Evolutionary conservation across 2,797 vertebrate species (phyloP), one percentile per base, ranked within the genome.

Genomic region (Typhlichthys subterraneus): DNA sequence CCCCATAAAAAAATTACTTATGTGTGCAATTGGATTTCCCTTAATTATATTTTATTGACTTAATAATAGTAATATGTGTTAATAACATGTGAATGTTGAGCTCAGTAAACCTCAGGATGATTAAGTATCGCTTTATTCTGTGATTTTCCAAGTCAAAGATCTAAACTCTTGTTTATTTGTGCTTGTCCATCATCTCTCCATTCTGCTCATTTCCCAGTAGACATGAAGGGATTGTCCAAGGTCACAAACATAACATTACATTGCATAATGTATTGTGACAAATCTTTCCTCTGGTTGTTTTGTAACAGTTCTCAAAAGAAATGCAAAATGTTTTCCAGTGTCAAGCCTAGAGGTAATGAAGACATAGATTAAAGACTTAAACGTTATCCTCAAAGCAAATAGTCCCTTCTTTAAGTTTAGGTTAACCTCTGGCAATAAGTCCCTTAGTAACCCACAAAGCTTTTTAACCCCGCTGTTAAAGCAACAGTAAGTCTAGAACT

Each of bases 201-300:
- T 88, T 81, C 81, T 84, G 68, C 71, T 77, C 78, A 71, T 86
- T 83, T 76, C 61, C 13, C 46, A 74, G 67, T 57, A 14, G 33
- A 56, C 46, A 67, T 54, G 58, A 70, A 10, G 50, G 61, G 65
- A 72, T 71, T 73, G 68, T 77, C 75, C 78, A 82, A 86, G 83
- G 84, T 85, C 84, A 81, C 78, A 62, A 51, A 60, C 76, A 77
- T 58, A 69, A 79, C 69, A 66, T 23, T 69, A 52, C 59, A 64
- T 85, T 75, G 72, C 61, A 47, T 75, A 86, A 85, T 76, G n/a
- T 57, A 19, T 53, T 60, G n/a, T 65, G 59, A 70, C 72, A 75
- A 54, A 57, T 4, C 65, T 61, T 67, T 77, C 78, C 76, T 73
- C 2, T 61, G 72, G 65, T 75, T 75, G 54, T 69, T 55, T 77